Base-by-base conservation (phyloP, 2,797 vertebrate species). In the Oceanodroma leucorhoa region DNA sequence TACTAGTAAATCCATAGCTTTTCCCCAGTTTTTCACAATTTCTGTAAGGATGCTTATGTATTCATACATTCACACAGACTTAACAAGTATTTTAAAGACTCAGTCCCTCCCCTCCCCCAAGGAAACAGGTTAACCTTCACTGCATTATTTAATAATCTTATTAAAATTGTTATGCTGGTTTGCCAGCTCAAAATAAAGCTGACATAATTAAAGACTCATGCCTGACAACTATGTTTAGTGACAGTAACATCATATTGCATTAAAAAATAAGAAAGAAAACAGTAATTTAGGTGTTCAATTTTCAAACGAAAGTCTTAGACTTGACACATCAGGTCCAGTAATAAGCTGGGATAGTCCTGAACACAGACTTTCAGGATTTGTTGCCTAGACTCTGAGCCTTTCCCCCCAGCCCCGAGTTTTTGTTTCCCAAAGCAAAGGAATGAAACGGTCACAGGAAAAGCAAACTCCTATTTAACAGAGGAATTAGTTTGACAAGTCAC, bases 391-490 rank as follows among this genome's bases (percentile, higher is more conserved):
- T 36, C 29, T 50, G 20, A 92, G 38, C 8, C 18, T 30, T 14
- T 19, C 8, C 5, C 9, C 1, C 4, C 1, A 4, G 6, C 8
- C 11, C 27, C 1, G 2, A 46, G 24, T 19, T 54, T 92, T 84
- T 93, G 66, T 51, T 92, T 92, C 29, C 75, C 48, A 91, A 94
- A 95, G 60, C 43, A 89, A 78, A 89, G 58, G 30, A 92, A 84
- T 32, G 21, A 60, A 87, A 92, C 1, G 2, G 36, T 22, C 51
- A 22, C 7, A 64, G 41, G 48, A 94, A 91, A 93, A 66, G 51
- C 16, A 73, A 55, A 41, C 11, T 67, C 50, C 26, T 72, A 7
- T 36, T 83, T 55, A 85, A 86, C 14, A 89, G 71, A 32, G 29
- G 38, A 80, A 91, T 81, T 82, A 60, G 21, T 89, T 16, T 66